Base-by-base conservation (phyloP, 2,113 vertebrate species). In the Antechinus stuartii region DNA sequence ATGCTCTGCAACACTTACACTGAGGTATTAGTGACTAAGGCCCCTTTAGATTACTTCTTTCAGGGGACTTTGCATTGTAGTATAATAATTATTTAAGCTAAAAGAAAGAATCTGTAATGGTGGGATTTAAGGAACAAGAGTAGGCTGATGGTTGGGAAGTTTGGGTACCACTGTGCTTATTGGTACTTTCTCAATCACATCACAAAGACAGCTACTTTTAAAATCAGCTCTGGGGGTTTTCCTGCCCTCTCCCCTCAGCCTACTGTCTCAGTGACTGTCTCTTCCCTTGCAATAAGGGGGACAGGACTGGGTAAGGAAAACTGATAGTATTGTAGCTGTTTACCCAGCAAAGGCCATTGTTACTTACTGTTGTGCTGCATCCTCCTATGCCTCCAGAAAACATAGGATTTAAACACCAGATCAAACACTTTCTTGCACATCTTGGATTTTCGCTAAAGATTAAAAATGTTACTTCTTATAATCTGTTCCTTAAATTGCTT, bases 401-500 rank as follows among this genome's bases (percentile, higher is more conserved):
- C n/a, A 90, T 14, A 92, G 46, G 2, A 10, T 89, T 96, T 25
- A 76, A 95, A 91, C 19, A 25, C 91, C 56, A 95, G 92, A 93
- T 47, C 54, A 94, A 89, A 94, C 90, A 94, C 91, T 95, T 57
- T 92, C 92, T 84, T 26, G 91, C 47, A 54, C 93, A 92, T 93
- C 91, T 91, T 76, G 89, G 76, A 49, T 92, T 95, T 97, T 91
- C 90, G 50, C 93, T 94, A 92, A 96, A 96, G 93, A 96, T 97
- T 95, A 96, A 94, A 96, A 97, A 96, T 94, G 94, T 92, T 92
- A 46, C 94, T 95, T 92, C 91, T 96, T 84, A 42, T 96, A 95
- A 94, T 96, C 56, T 91, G 47, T 91, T 96, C 93, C 89, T 96
- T 92, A 93, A 97, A 97, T 96, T 94, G 95, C 92, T 97, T 96